Percentiles rank a stretch among this genome's conserved stretches.
Conservation (phyloP, 2,888 invertebrate species). For the Hoplodrina ambigua region DNA sequence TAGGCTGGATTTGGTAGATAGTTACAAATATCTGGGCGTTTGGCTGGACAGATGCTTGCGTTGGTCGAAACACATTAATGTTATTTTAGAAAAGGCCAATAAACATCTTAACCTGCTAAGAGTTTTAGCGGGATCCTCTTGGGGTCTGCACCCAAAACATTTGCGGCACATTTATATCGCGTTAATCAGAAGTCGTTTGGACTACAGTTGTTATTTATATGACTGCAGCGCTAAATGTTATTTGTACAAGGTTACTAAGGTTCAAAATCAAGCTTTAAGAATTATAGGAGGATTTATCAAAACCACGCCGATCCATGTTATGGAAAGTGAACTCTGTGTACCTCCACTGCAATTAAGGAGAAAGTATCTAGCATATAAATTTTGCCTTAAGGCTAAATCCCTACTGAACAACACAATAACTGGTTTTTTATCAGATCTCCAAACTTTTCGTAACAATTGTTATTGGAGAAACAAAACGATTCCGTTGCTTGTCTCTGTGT, state of each 20-base stretch:
- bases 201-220: conserved; percentile 15
- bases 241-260: conserved; percentile 10
- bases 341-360: too few species aligned
- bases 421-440: neutral
- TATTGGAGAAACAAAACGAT: conserved; percentile 14
- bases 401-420: too few species aligned
- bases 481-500: neutral
- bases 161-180: conserved; percentile 12
- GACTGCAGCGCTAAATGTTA: conserved; percentile 11
- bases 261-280: conserved; percentile 7
- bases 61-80: neutral
- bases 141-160: conserved; percentile 20
- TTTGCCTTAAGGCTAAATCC: too few species aligned
- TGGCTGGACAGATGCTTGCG: neutral
- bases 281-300: neutral
- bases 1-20: neutral
- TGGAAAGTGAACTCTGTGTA: too few species aligned
- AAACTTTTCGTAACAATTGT: conserved; percentile 16
- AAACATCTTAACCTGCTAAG: conserved; percentile 1
- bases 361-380: too few species aligned
- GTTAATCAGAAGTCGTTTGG: conserved; percentile 9
- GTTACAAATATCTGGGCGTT: neutral
- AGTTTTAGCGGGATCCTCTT: conserved; percentile 7
- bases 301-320: too few species aligned
- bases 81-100: neutral